phyloP scores from a whole-genome alignment of 2,113 vertebrate genomes.

The Oncorhynchus mykiss region DNA sequence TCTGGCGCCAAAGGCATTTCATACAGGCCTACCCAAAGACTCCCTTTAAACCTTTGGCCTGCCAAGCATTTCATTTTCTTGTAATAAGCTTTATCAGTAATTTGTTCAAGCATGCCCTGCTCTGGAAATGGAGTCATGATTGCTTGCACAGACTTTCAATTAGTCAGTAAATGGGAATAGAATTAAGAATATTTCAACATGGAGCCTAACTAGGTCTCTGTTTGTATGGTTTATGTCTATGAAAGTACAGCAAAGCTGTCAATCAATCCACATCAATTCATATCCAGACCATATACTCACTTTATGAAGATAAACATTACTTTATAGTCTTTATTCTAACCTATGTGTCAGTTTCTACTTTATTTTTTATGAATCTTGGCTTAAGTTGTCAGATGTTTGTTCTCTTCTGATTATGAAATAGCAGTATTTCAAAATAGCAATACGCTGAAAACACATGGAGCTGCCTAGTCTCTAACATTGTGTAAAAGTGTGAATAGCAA shows the following conservation, averaged over 20 bases:
- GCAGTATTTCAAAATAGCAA: too few species aligned
- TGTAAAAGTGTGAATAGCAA: slow-evolving; percentile 34
- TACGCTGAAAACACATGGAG: slow-evolving; percentile 12
- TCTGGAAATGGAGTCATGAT: slow-evolving; percentile 57
- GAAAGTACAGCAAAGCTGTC: too few species aligned
- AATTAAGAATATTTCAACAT: slow-evolving; percentile 43
- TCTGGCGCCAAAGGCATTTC: slow-evolving; percentile 40
- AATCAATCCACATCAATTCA: too few species aligned
- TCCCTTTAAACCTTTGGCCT: slow-evolving; percentile 15
- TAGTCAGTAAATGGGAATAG: slow-evolving; percentile 49
- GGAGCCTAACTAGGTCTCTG: slow-evolving; percentile 7
- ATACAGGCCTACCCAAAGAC: slow-evolving; percentile 27
- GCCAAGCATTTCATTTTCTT: too few species aligned
- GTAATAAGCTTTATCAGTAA: slow-evolving; percentile 60
- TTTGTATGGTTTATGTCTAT: slow-evolving; percentile 37
- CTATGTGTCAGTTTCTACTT: too few species aligned
- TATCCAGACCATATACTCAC: too few species aligned
- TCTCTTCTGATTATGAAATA: too few species aligned
- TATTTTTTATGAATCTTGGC: too few species aligned
- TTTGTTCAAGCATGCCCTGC: slow-evolving; percentile 54
- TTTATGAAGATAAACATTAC: too few species aligned
- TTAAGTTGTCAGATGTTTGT: too few species aligned
- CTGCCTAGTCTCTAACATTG: not conserved
- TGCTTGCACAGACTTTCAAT: slow-evolving; percentile 55
- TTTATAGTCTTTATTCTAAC: too few species aligned